Evolutionary conservation across 2,797 vertebrate genomes (phyloP).

Genomic region (Lycodopsis pacificus): DNA sequence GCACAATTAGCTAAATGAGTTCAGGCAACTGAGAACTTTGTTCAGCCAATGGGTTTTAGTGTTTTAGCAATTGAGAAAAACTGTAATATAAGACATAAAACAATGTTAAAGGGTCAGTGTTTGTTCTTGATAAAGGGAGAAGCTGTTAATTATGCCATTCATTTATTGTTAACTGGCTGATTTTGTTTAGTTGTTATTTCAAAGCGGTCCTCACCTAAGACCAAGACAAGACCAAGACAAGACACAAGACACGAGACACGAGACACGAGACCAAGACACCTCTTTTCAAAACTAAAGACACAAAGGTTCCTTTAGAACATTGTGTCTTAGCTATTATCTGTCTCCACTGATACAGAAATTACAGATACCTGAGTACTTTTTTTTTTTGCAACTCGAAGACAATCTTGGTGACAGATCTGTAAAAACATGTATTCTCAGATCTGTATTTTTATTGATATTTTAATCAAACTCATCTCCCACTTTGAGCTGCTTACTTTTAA

Average conservation of each 20-base stretch:
- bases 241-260: too few relatives aligned
- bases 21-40: too few relatives aligned
- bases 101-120: constrained; percentile 50
- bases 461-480: constrained; percentile 67
- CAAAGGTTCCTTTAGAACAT: background rate
- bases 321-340: constrained; percentile 6
- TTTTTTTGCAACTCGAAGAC: constrained; percentile 19
- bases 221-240: constrained; percentile 3
- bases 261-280: constrained; percentile 6
- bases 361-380: background rate
- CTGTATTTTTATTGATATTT: constrained; percentile 68
- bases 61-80: too few relatives aligned
- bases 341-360: constrained; percentile 10
- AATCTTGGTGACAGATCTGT: constrained; percentile 37
- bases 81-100: constrained; percentile 73
- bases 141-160: constrained; percentile 25
- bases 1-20: too few relatives aligned
- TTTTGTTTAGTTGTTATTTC: constrained; percentile 9
- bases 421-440: constrained; percentile 60
- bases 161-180: constrained; percentile 38
- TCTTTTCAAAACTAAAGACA: constrained; percentile 4
- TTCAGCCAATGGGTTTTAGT: too few relatives aligned
- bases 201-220: constrained; percentile 15
- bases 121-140: constrained; percentile 30
- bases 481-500: constrained; percentile 77